phyloP scores from a whole-genome alignment of 1,140 invertebrate species.

The Diorhabda elongata region DNA sequence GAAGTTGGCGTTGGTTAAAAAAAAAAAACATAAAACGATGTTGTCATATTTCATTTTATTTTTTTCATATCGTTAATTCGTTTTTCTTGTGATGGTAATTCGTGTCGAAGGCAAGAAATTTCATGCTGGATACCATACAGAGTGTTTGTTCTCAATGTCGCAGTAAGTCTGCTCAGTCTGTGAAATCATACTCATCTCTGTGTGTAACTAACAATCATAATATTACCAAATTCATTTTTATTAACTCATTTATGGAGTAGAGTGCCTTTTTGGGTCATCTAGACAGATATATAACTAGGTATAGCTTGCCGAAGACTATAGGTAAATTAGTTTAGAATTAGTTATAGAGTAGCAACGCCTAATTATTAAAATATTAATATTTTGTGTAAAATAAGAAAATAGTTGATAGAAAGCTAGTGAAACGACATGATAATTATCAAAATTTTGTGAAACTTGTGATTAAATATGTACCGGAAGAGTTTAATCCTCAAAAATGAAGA shows the following conservation, averaged over 20 bases:
- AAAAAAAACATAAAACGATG: too few species aligned
- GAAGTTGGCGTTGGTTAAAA: too few species aligned
- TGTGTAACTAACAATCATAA: constrained; percentile 19
- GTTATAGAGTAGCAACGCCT: not conserved
- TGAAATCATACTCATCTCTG: constrained; percentile 22
- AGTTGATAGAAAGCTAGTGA: too few species aligned
- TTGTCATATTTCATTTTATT: too few species aligned
- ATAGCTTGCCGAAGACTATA: not conserved
- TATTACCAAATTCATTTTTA: too few species aligned
- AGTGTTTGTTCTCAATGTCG: constrained; percentile 44
- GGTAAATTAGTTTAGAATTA: not conserved
- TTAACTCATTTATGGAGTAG: too few species aligned
- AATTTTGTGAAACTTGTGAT: too few species aligned
- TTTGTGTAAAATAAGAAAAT: not conserved
- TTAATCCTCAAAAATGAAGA: too few species aligned
- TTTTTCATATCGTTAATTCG: not conserved
- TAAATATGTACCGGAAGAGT: too few species aligned
- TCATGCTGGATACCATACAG: constrained; percentile 44
- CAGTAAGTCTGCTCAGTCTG: constrained; percentile 42
- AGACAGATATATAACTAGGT: not conserved
- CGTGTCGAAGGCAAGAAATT: constrained; percentile 44
- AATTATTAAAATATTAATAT: constrained; percentile 13
- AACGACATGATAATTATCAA: too few species aligned
- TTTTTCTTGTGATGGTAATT: constrained; percentile 22
- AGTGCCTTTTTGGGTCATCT: too few species aligned